A percentile compares a stretch with the other conserved stretches of the same genome.
Conservation (phyloP, 2,113 vertebrate genomes). For the Antennarius striatus region DNA sequence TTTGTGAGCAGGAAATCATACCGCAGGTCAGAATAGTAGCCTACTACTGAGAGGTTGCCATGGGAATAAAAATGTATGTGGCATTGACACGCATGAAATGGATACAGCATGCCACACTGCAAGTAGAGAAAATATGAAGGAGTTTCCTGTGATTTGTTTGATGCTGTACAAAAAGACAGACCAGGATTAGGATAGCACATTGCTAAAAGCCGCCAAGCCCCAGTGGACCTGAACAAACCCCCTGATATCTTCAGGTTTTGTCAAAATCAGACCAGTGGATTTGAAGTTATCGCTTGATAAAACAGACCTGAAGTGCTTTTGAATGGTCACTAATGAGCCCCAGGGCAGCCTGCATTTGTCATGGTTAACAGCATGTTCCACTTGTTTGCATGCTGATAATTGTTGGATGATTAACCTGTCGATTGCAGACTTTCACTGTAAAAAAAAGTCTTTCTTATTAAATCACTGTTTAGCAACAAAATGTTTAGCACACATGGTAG, state of each 20-base stretch:
- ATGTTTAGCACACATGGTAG: neutral
- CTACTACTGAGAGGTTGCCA: slow-evolving; percentile 27
- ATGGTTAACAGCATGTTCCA: slow-evolving; percentile 40
- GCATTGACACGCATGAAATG: slow-evolving; percentile 17
- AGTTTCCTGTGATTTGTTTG: neutral
- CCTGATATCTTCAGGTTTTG: slow-evolving; percentile 9
- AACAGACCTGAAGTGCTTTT: slow-evolving; percentile 33
- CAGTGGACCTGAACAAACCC: neutral
- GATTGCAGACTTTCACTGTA: slow-evolving; percentile 2
- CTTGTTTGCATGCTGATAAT: slow-evolving; percentile 61
- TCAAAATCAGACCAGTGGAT: slow-evolving; percentile 10
- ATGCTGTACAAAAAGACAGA: slow-evolving; percentile 11
- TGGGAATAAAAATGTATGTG: slow-evolving; percentile 56
- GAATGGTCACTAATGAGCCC: slow-evolving; percentile 42
- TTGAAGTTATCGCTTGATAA: slow-evolving; percentile 39
- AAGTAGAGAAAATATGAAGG: slow-evolving; percentile 12
- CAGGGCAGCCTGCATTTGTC: slow-evolving; percentile 50
- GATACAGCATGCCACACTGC: slow-evolving; percentile 3
- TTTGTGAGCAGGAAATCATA: slow-evolving; percentile 20
- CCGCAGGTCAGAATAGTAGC: slow-evolving; percentile 38
- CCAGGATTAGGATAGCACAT: no score
- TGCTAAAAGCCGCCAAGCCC: neutral
- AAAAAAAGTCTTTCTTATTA: neutral
- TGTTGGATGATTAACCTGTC: slow-evolving; percentile 59
- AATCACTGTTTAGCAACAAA: neutral